phyloP scores from a whole-genome alignment of 2,113 vertebrate genomes.

The Chloropsis hardwickii region DNA sequence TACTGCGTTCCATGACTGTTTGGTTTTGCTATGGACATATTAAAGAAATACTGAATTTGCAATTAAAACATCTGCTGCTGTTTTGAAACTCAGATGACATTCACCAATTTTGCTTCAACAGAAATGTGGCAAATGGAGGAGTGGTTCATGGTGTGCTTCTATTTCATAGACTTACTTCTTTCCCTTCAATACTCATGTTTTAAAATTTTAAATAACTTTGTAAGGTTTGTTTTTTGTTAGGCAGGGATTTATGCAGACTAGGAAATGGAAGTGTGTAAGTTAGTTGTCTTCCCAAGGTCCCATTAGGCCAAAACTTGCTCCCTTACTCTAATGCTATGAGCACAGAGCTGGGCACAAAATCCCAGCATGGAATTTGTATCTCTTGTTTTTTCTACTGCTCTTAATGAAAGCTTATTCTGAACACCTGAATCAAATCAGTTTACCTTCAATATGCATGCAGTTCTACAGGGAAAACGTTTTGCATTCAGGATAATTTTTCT shows the following conservation, averaged over 20 bases:
- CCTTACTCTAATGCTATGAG: background rate
- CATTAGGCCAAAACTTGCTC: background rate
- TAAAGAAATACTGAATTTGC: background rate
- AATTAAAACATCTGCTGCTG: background rate
- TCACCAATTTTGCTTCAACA: background rate
- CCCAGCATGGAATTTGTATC: background rate
- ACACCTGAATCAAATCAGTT: background rate
- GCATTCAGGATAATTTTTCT: background rate
- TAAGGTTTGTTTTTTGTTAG: background rate
- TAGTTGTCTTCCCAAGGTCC: background rate
- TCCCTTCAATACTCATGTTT: background rate
- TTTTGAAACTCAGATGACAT: background rate
- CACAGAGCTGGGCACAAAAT: background rate
- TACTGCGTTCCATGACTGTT: background rate
- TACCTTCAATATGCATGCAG: background rate
- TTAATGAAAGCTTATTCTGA: background rate
- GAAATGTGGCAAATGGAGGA: background rate
- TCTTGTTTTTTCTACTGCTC: background rate
- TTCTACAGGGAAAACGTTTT: background rate
- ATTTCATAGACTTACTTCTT: background rate
- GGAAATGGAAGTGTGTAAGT: background rate
- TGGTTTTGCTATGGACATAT: background rate
- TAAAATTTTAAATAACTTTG: background rate
- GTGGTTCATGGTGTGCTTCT: background rate
- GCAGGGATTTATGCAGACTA: background rate